These are phyloP conservation scores for Seriola rivoliana DNA, from an alignment of 2,113 vertebrate species.

Conservation along the genomic window DNA sequence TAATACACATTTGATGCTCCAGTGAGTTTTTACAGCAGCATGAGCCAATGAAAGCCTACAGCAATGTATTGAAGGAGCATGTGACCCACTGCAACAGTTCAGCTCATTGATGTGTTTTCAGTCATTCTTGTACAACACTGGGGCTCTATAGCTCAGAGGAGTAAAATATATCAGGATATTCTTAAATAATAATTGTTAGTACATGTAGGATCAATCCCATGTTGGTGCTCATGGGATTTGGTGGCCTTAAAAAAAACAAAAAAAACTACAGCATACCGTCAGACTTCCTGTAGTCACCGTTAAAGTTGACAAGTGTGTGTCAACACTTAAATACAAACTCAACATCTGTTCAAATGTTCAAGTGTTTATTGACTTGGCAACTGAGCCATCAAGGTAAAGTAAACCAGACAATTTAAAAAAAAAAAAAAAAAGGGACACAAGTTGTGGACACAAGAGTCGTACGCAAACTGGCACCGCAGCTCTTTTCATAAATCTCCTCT, in stretches of 20 bases:
- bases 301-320: slow-evolving; percentile 6
- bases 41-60: too few species aligned
- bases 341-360: slow-evolving; percentile 38
- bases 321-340: slow-evolving; percentile 28
- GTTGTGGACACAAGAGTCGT: background rate
- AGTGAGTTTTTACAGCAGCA: too few species aligned
- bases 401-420: slow-evolving; percentile 41
- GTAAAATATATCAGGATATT: too few species aligned
- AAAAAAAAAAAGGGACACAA: background rate
- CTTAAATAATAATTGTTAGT: background rate
- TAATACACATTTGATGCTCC: background rate
- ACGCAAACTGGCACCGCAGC: background rate
- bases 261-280: background rate
- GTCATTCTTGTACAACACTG: too few species aligned
- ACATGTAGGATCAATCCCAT: background rate
- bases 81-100: too few species aligned
- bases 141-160: too few species aligned
- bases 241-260: background rate
- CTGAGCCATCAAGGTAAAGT: slow-evolving; percentile 43
- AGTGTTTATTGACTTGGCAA: slow-evolving; percentile 30
- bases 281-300: background rate
- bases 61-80: too few species aligned
- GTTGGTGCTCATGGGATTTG: background rate
- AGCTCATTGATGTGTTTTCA: too few species aligned
- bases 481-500: slow-evolving; percentile 10